Base-by-base conservation (phyloP, 2,888 invertebrate species). In the Acanthosepion esculentum region DNA sequence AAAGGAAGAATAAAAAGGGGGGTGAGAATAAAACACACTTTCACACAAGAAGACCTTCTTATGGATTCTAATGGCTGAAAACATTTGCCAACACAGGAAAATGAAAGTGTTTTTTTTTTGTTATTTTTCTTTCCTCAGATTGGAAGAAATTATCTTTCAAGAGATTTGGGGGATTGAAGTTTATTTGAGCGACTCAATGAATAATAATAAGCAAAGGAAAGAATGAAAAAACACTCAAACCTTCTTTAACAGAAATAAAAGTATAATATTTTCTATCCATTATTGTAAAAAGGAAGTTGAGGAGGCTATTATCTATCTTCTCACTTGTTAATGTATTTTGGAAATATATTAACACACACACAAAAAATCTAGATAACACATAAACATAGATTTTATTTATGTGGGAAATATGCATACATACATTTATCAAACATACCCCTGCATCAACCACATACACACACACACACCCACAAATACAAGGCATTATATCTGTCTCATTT, bases 131-230 rank as follows among this genome's bases (percentile, higher is more conserved):
- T 78, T 78, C 33, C 15, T 78, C 6, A 78, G n/a, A 78, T 78
- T 78, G 78, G 33, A n/a, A 78, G n/a, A n/a, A 78, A 78, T 78
- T 78, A 78, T 78, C 78, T 78, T 78, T n/a, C 78, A 78, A 33
- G 33, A 33, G 33, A 78, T 78, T 78, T 78, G 78, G 10, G n/a
- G 78, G 78, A 78, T 78, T 78, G 78, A 78, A 78, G 78, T 78
- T 78, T 78, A 78, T 78, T 78, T 78, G 18, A 78, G 33, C n/a
- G 78, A 10, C 78, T 78, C 78, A 78, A n/a, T 78, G 78, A 78
- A 78, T n/a, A 78, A 78, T 78, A 78, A 78, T 78, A 78, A n/a
- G 78, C 78, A 78, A 78, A 78, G 78, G 78, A n/a, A 78, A 78
- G 78, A 33, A n/a, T 33, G 78, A 78, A n/a, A 78, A 78, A 78